A percentile compares a stretch with the other conserved stretches of the same genome.
phyloP scores from a whole-genome alignment of 2,113 vertebrate genomes.

The Cottus gobio region DNA sequence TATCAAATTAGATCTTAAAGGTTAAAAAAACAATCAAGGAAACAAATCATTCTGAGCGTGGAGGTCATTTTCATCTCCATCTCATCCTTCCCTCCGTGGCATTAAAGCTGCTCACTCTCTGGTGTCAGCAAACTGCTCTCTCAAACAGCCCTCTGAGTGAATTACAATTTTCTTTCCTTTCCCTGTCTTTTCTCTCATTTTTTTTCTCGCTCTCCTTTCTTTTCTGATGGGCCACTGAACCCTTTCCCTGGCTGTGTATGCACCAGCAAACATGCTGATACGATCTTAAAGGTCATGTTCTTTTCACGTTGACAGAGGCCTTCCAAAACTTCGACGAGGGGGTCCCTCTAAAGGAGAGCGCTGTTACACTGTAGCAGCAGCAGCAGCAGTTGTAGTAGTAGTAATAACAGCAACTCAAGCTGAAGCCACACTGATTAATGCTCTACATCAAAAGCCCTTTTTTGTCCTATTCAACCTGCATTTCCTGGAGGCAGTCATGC shows the following conservation, averaged over 20 bases:
- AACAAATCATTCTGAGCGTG: constrained; percentile 28
- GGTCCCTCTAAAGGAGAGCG: constrained; percentile 90
- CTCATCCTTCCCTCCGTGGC: constrained; percentile 31
- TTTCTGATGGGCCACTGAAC: constrained; percentile 91
- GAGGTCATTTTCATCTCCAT: constrained; percentile 50
- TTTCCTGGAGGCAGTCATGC: constrained; percentile 63
- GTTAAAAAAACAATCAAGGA: constrained; percentile 48
- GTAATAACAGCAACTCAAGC: constrained; percentile 30
- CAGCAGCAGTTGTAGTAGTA: background rate
- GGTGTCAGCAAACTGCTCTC: constrained; percentile 69
- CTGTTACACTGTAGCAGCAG: constrained; percentile 66
- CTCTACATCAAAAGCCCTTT: constrained; percentile 66
- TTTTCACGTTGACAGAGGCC: constrained; percentile 99
- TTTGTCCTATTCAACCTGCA: constrained; percentile 71
- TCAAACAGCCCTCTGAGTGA: constrained; percentile 78
- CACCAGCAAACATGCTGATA: constrained; percentile 99
- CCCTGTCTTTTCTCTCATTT: constrained; percentile 53
- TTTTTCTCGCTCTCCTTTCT: constrained; percentile 44
- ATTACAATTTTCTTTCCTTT: constrained; percentile 82
- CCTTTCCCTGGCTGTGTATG: constrained; percentile 92
- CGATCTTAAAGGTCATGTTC: constrained; percentile 99
- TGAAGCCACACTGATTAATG: constrained; percentile 88
- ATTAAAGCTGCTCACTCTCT: constrained; percentile 64
- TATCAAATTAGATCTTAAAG: constrained; percentile 9
- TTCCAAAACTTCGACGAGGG: constrained; percentile 97